Evolutionary conservation across 1,140 invertebrate species (phyloP).

Genomic region (Mya arenaria): DNA sequence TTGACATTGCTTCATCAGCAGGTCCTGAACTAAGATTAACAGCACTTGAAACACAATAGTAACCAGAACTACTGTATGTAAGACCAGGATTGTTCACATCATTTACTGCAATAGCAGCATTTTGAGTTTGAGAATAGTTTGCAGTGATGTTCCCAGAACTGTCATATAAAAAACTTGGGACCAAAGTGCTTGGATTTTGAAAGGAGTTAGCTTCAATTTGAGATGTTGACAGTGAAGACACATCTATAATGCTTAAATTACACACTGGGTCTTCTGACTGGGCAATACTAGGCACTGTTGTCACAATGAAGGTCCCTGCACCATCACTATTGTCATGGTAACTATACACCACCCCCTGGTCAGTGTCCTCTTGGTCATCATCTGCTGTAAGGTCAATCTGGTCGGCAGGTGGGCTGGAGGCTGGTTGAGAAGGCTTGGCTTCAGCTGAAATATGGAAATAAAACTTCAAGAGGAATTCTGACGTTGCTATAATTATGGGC

Average conservation of each 20-base stretch:
- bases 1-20: background rate
- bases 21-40: too few species aligned
- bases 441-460: too few species aligned
- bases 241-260: conserved; percentile 32
- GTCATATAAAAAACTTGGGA: conserved; percentile 15
- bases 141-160: background rate
- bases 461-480: too few species aligned
- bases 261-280: background rate
- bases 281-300: conserved; percentile 14
- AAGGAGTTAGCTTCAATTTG: background rate
- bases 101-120: background rate
- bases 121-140: background rate
- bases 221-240: conserved; percentile 21
- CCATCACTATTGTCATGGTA: too few species aligned
- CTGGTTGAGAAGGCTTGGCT: too few species aligned
- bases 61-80: too few species aligned
- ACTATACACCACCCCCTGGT: too few species aligned
- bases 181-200: background rate
- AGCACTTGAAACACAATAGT: too few species aligned
- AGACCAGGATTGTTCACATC: background rate
- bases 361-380: background rate
- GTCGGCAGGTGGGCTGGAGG: background rate
- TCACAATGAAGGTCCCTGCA: too few species aligned
- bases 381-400: conserved; percentile 36
- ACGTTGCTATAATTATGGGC: too few species aligned